Evolutionary conservation across 2,888 invertebrate genomes (phyloP).

Genomic region (Catocala sponsa): DNA sequence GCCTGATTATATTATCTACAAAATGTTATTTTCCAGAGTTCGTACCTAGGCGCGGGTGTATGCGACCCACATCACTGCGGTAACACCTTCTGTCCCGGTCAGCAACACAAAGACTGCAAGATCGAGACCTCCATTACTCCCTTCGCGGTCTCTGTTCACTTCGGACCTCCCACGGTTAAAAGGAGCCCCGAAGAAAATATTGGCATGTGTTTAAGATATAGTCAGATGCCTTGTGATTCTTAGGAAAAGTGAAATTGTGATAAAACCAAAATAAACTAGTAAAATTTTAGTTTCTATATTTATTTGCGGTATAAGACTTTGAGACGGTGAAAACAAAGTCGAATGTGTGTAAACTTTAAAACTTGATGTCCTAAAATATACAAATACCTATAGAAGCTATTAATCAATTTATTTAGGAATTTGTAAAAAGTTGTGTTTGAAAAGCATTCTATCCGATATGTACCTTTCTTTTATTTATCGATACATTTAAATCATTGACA

Average conservation of each 20-base stretch:
- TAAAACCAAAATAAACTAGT: neutral
- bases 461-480: too few relatives aligned
- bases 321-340: too few relatives aligned
- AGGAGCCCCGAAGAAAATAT: constrained; percentile 93
- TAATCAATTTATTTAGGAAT: too few relatives aligned
- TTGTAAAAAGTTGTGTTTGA: too few relatives aligned
- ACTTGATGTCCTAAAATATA: too few relatives aligned
- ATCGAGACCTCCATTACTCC: constrained; percentile 93
- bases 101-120: constrained; percentile 83
- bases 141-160: constrained; percentile 93
- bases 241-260: constrained; percentile 29
- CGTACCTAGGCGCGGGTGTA: constrained; percentile 87
- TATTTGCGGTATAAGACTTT: too few relatives aligned
- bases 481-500: too few relatives aligned
- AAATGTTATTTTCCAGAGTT: constrained; percentile 76
- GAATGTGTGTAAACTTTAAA: too few relatives aligned
- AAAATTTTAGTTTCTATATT: too few relatives aligned
- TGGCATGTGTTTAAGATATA: constrained; percentile 93
- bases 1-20: too few relatives aligned
- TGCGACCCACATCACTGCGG: constrained; percentile 95
- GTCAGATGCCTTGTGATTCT: constrained; percentile 90
- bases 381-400: too few relatives aligned
- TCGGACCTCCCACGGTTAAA: constrained; percentile 90
- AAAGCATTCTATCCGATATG: too few relatives aligned
- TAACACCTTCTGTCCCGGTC: constrained; percentile 89